These are phyloP conservation scores for Mus musculus DNA, from an alignment of 2,113 vertebrate species.

Conservation along the genomic window GRCm39 chr9:64839501-64840000, in stretches of 20 bases:
- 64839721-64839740: background rate
- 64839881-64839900: background rate
- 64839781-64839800: background rate
- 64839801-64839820: slow-evolving; percentile 12
- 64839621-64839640: background rate
- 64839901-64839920: background rate
- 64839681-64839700: background rate
- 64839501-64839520: slow-evolving; percentile 70
- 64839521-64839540: slow-evolving; percentile 54
- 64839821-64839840: background rate
- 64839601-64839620: background rate
- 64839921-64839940: background rate
- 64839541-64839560: slow-evolving; percentile 53
- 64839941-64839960: background rate
- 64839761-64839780: background rate
- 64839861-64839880: background rate
- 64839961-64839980: background rate
- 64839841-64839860: background rate
- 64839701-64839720: background rate
- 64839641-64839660: background rate
- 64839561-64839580: background rate
- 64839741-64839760: background rate
- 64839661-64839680: background rate
- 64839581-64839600: background rate
- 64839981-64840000: background rate